Conservation (phyloP, 2,113 vertebrate species). For the Puma concolor region DNA sequence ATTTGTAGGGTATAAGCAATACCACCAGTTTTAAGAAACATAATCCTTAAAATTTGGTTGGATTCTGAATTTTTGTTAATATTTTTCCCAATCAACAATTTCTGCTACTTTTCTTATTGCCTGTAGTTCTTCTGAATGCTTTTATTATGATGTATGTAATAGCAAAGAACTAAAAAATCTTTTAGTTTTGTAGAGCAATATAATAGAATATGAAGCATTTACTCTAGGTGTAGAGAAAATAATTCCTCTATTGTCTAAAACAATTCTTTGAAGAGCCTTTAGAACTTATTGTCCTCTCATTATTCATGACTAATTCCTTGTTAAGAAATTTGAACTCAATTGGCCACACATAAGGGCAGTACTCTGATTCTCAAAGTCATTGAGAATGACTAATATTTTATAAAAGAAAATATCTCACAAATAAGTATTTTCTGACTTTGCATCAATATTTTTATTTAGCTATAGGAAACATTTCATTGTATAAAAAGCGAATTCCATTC, state of each 20-base stretch:
- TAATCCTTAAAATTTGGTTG: neutral
- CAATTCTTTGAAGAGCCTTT: neutral
- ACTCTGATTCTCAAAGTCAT: neutral
- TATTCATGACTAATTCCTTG: neutral
- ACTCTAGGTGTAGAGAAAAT: neutral
- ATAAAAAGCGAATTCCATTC: neutral
- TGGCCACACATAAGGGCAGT: neutral
- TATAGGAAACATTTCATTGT: neutral
- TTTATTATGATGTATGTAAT: neutral
- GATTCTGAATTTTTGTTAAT: neutral
- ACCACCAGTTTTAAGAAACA: neutral
- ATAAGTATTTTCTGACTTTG: neutral
- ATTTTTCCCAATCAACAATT: neutral
- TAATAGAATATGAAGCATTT: neutral
- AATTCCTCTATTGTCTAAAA: neutral
- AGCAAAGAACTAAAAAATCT: neutral
- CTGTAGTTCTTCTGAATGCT: neutral
- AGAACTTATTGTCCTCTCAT: neutral
- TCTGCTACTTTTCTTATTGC: neutral
- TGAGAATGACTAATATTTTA: neutral
- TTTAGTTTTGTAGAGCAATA: neutral
- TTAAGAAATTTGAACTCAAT: neutral
- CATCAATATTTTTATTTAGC: neutral
- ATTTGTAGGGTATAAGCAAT: neutral
- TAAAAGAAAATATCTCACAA: neutral